Base-by-base conservation (phyloP, 2,888 invertebrate genomes). In the Neoascia interrupta region DNA sequence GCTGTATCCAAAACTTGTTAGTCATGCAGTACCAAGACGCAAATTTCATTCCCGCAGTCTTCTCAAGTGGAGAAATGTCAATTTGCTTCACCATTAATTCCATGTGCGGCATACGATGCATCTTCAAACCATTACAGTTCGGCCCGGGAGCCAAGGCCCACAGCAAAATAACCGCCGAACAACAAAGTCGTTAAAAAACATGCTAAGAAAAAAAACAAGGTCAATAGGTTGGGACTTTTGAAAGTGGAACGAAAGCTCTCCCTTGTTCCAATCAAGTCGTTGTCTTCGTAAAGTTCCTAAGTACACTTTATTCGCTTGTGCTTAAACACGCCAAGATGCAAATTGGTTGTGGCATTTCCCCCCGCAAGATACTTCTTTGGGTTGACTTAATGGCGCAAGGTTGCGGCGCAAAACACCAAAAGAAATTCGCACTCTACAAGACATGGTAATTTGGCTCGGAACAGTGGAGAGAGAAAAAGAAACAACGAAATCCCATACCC, bases 161-260 rank as follows among this genome's bases (percentile, higher is more conserved):
- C 39, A 23, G 16, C 15, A n/a, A 26, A 53, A 45, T 45, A 56
- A 41, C 49, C 36, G 34, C 36, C 54, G 28, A 31, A 31, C 8
- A 8, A 15, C 11, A 16, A 5, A 18, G 37, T 36, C 36, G 23
- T 53, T 13, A 56, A 39, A 41, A 31, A 54, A 6, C 23, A 10
- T 37, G 8, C 31, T n/a, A 6, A 21, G 1, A 21, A 26, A n/a
- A 21, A 47, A 56, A 15, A 76, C 64, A 76, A 76, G 72, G 72
- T 72, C 70, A 76, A 76, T 66, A 76, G 64, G 76, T 76, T 76
- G 64, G 51, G 41, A 61, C 31, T 54, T 56, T 43, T 15, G 18
- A 41, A 72, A 72, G 41, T 66, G 18, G 53, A 66, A 60, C 64
- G 60, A 72, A 76, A 72, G 60, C 60, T 72, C 26, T 64, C 37